Conservation (phyloP, 2,113 vertebrate species). For the Callipepla californica region DNA sequence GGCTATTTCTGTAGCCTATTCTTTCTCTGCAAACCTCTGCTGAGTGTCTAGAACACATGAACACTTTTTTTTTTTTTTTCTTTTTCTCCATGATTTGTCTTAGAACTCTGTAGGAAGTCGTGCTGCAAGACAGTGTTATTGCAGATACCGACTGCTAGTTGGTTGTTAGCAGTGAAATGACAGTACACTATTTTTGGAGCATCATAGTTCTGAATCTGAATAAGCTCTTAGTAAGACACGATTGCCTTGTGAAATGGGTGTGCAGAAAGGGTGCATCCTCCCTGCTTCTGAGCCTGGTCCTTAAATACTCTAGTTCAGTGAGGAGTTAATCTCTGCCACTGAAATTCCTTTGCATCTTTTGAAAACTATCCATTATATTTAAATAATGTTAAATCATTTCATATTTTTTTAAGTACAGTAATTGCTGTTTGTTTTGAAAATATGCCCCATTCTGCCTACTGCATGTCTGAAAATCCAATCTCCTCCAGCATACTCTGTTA, state of each 20-base stretch:
- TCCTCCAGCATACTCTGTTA: background rate
- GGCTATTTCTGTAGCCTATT: background rate
- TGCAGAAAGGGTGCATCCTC: background rate
- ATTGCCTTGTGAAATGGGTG: background rate
- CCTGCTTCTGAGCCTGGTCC: background rate
- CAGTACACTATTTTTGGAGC: rapidly evolving
- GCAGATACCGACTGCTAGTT: background rate
- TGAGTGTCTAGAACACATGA: background rate
- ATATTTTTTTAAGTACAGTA: background rate
- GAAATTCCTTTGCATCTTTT: background rate
- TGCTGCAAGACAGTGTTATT: background rate
- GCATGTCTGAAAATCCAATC: background rate
- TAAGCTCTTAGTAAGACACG: background rate
- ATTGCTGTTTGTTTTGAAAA: background rate
- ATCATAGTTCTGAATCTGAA: background rate
- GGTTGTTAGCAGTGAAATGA: background rate
- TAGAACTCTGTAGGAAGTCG: background rate
- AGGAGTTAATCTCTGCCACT: background rate
- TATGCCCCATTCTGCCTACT: background rate
- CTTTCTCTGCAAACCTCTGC: background rate
- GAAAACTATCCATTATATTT: background rate
- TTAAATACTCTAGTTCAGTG: background rate
- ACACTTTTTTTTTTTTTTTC: background rate
- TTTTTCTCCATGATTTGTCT: background rate
- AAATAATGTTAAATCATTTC: background rate